Percentiles rank a stretch among this genome's conserved stretches.
Evolutionary conservation across 2,113 vertebrate genomes (phyloP).

Genomic region (Kobus ellipsiprymnus): DNA sequence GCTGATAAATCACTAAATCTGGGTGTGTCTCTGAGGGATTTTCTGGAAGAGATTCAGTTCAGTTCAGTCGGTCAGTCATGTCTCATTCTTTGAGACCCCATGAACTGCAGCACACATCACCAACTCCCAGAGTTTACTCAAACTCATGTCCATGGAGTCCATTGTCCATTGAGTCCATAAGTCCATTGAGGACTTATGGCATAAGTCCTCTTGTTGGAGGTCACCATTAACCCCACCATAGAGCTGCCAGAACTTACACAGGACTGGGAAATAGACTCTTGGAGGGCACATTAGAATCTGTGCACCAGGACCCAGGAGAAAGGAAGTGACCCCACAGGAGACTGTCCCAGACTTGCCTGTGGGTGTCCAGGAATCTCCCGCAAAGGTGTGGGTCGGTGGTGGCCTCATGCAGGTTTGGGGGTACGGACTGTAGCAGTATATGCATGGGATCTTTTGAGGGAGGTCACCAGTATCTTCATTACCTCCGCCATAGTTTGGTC

Average conservation of each 20-base stretch:
- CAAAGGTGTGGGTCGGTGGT: rapidly evolving
- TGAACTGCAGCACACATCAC: too few relatives aligned
- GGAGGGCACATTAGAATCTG: not conserved
- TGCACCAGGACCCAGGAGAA: not conserved
- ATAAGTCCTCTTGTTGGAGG: not conserved
- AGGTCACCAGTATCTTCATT: not conserved
- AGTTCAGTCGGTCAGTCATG: too few relatives aligned
- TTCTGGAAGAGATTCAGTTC: too few relatives aligned
- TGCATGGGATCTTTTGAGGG: not conserved
- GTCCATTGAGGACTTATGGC: not conserved
- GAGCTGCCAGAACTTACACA: not conserved
- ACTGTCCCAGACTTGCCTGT: not conserved
- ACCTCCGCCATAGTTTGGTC: not conserved
- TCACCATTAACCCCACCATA: not conserved
- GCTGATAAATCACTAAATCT: too few relatives aligned
- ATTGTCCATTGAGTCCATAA: too few relatives aligned
- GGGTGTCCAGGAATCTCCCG: not conserved
- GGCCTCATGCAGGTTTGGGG: not conserved
- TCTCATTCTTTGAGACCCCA: too few relatives aligned
- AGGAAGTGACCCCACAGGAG: not conserved
- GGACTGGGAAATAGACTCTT: not conserved
- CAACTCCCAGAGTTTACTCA: too few relatives aligned
- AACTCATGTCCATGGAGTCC: too few relatives aligned
- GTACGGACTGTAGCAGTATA: rapidly evolving
- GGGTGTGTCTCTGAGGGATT: too few relatives aligned